phyloP scores from a whole-genome alignment of 2,888 invertebrate species.

The Aspidiotus destructor region DNA sequence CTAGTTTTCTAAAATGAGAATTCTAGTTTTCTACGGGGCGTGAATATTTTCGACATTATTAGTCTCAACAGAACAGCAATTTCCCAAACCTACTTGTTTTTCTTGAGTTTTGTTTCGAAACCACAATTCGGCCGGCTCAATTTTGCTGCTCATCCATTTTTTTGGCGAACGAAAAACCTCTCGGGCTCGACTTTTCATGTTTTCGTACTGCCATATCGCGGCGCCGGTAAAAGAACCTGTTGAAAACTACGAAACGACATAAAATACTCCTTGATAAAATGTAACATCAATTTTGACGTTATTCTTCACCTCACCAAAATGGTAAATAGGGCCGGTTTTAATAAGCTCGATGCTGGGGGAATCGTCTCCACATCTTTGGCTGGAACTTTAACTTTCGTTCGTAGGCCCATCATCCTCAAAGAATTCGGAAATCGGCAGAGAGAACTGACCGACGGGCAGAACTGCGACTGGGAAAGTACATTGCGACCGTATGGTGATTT shows the following conservation, averaged over 20 bases:
- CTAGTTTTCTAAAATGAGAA: not conserved
- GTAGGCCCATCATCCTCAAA: too few relatives aligned
- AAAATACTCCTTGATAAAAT: slow-evolving; percentile 34
- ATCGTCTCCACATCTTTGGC: not conserved
- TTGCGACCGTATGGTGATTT: too few relatives aligned
- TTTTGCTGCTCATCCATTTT: slow-evolving; percentile 10
- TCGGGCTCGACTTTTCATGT: slow-evolving; percentile 41
- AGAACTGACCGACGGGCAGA: too few relatives aligned
- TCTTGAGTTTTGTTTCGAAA: not conserved
- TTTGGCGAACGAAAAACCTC: slow-evolving; percentile 10
- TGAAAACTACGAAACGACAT: slow-evolving; percentile 48
- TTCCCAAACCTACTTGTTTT: slow-evolving; percentile 13
- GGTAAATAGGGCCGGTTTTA: slow-evolving; percentile 21
- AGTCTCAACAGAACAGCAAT: not conserved
- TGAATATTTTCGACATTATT: too few relatives aligned
- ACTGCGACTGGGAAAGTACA: too few relatives aligned
- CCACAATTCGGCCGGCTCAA: slow-evolving; percentile 10
- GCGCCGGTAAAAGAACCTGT: slow-evolving; percentile 62
- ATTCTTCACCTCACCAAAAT: slow-evolving; percentile 10
- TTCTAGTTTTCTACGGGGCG: not conserved
- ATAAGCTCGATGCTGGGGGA: not conserved
- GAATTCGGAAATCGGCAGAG: too few relatives aligned
- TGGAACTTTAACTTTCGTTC: too few relatives aligned
- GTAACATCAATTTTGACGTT: slow-evolving; percentile 21
- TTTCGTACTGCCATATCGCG: slow-evolving; percentile 83